phyloP scores from a whole-genome alignment of 2,113 vertebrate genomes.

The Trichechus manatus region DNA sequence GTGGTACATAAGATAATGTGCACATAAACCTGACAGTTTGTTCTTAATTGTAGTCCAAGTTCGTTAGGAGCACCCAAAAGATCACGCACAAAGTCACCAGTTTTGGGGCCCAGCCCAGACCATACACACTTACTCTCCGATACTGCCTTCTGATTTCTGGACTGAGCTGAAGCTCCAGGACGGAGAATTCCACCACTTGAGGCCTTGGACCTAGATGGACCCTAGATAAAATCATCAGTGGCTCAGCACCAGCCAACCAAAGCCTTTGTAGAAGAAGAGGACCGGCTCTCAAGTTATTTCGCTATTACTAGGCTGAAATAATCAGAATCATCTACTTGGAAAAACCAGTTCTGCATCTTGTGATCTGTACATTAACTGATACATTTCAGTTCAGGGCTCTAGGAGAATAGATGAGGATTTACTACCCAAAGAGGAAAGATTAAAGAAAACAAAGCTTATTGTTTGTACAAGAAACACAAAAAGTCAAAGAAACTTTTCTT shows the following conservation, averaged over 20 bases:
- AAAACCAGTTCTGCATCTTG: background rate
- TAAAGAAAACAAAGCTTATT: background rate
- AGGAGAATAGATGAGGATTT: background rate
- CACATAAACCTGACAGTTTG: background rate
- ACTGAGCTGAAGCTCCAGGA: background rate
- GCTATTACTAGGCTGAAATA: background rate
- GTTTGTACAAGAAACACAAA: background rate
- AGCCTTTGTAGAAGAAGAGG: background rate
- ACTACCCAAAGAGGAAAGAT: background rate
- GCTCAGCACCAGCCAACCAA: background rate
- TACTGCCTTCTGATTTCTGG: background rate
- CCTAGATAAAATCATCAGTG: background rate
- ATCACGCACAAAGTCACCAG: background rate
- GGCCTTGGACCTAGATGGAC: background rate
- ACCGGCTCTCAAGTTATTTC: background rate
- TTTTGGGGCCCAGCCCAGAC: background rate
- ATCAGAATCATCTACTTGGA: background rate
- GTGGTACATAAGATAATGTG: too few relatives aligned
- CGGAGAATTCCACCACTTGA: background rate
- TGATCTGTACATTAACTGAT: background rate
- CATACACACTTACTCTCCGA: background rate
- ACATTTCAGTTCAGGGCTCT: background rate
- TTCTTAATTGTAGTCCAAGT: background rate
- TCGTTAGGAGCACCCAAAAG: background rate
- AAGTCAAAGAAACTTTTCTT: background rate